A percentile compares a stretch with the other conserved stretches of the same genome.
Evolutionary conservation across 2,113 vertebrate genomes (phyloP).

Genomic region (Marmota flaviventris): DNA sequence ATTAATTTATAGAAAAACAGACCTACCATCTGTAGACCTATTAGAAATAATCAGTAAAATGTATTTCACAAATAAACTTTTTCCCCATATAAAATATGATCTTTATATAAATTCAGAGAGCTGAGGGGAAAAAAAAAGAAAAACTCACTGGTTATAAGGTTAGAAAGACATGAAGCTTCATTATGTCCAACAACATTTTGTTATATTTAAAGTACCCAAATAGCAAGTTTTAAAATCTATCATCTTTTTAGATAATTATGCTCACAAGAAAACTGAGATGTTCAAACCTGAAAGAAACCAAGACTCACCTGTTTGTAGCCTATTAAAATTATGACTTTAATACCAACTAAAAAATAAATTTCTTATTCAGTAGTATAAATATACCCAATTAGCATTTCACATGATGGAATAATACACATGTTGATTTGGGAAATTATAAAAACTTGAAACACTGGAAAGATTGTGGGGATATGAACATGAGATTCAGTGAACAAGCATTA

Average conservation of each 20-base stretch:
- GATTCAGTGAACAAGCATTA: background rate
- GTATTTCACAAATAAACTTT: constrained; percentile 12
- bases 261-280: background rate
- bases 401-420: background rate
- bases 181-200: background rate
- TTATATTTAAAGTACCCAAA: background rate
- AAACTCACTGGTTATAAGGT: background rate
- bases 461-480: background rate
- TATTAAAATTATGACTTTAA: background rate
- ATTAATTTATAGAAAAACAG: background rate
- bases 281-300: background rate
- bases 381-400: background rate
- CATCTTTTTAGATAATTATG: background rate
- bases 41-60: background rate
- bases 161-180: background rate
- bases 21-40: background rate
- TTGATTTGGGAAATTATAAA: background rate
- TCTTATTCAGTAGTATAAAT: background rate
- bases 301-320: background rate
- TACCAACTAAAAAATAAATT: background rate
- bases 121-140: background rate
- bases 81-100: background rate
- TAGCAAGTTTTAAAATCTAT: background rate
- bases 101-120: background rate
- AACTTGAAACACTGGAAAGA: background rate